phyloP scores from a whole-genome alignment of 2,888 invertebrate genomes.

The Tanypteryx hageni region DNA sequence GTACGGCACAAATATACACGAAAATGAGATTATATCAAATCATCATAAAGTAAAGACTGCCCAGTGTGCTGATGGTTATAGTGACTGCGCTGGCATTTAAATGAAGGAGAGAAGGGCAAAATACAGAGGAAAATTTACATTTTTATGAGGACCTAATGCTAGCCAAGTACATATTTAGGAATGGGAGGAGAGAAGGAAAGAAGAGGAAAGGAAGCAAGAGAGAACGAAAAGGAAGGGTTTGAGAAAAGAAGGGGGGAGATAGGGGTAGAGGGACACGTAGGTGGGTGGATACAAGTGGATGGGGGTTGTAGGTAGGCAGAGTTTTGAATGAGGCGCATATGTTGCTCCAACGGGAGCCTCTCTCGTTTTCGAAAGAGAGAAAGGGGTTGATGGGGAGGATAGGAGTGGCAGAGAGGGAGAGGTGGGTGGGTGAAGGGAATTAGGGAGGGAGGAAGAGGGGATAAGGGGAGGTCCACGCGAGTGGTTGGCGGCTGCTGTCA shows the following conservation, averaged over 20 bases:
- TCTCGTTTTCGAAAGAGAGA: slow-evolving; percentile 6
- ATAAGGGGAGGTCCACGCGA: slow-evolving; percentile 8
- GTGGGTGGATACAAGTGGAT: neutral
- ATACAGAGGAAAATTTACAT: too few species aligned
- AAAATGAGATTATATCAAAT: too few species aligned
- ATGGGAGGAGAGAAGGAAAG: neutral
- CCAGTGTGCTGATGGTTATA: too few species aligned
- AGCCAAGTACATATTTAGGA: too few species aligned
- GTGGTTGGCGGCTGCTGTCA: neutral
- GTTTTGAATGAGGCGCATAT: slow-evolving; percentile 25
- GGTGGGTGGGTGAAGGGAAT: too few species aligned
- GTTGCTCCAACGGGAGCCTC: slow-evolving; percentile 11
- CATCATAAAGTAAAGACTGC: too few species aligned
- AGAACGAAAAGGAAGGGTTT: neutral
- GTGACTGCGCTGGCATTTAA: too few species aligned
- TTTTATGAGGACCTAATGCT: too few species aligned
- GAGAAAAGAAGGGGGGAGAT: neutral
- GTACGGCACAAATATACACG: too few species aligned
- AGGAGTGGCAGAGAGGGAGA: neutral
- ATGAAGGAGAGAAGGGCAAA: too few species aligned
- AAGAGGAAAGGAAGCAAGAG: neutral
- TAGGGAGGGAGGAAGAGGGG: neutral
- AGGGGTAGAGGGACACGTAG: neutral
- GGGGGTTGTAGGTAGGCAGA: too few species aligned
- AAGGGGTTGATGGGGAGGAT: neutral